These are phyloP conservation scores for Baryphthengus martii DNA, from an alignment of 2,113 vertebrate genomes.

Conservation along the genomic window DNA sequence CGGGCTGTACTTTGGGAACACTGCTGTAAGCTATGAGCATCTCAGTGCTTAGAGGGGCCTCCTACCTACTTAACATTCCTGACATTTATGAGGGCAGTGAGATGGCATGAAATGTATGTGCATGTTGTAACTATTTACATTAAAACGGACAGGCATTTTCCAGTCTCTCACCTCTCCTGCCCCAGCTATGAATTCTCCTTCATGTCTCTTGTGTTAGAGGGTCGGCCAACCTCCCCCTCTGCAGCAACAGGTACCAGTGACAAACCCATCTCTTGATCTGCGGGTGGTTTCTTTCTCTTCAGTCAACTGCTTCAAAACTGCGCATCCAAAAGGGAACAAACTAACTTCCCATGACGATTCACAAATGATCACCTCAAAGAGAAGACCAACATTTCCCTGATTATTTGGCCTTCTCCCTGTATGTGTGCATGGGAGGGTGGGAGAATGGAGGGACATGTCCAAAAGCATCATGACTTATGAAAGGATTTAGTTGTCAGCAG, in stretches of 20 bases:
- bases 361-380: neutral
- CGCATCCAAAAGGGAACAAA: neutral
- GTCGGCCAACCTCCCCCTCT: neutral
- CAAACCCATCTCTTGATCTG: neutral
- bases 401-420: neutral
- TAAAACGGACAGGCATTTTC: neutral
- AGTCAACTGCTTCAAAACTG: neutral
- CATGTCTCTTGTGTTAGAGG: neutral
- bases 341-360: neutral
- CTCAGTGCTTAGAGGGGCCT: neutral
- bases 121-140: neutral
- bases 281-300: neutral
- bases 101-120: neutral
- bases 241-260: neutral
- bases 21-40: neutral
- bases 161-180: neutral
- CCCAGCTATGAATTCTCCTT: neutral
- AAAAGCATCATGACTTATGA: neutral
- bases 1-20: fast-evolving
- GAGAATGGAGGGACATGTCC: neutral
- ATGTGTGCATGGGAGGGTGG: neutral
- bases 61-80: neutral
- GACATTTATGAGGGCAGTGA: neutral
- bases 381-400: neutral
- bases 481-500: neutral